A percentile compares a stretch with the other conserved stretches of the same genome.
Evolutionary conservation across 1,140 invertebrate species (phyloP).

Genomic region (Eumeta japonica): DNA sequence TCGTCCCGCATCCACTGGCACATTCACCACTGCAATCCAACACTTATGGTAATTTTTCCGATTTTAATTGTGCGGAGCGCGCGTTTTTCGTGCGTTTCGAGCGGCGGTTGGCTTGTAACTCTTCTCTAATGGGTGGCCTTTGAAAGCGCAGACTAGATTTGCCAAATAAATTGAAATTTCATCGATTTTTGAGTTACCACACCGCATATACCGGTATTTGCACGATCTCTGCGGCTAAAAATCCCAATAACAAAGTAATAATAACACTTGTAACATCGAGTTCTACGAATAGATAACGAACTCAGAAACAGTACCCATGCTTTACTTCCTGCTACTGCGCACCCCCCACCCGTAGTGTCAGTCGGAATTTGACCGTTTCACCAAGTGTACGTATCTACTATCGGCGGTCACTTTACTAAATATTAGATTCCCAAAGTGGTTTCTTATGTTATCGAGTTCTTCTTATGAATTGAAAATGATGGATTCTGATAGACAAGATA

Average conservation of each 20-base stretch:
- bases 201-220: background rate
- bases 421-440: background rate
- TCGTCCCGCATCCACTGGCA: too few species aligned
- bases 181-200: too few species aligned
- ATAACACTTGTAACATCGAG: background rate
- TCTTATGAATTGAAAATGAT: slow-evolving; percentile 1
- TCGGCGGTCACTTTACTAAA: background rate
- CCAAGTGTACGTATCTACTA: background rate
- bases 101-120: too few species aligned
- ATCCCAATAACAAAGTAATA: background rate
- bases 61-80: too few species aligned
- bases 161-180: too few species aligned
- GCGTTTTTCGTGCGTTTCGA: too few species aligned
- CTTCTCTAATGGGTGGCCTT: too few species aligned
- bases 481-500: slow-evolving; percentile 1
- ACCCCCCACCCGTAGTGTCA: background rate
- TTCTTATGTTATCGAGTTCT: background rate
- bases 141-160: too few species aligned
- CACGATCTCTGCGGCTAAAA: background rate
- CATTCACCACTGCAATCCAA: too few species aligned
- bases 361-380: background rate
- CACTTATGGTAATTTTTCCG: too few species aligned
- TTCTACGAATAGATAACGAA: background rate
- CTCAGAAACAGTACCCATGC: background rate
- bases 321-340: background rate